A percentile compares a stretch with the other conserved stretches of the same genome.
Conservation (phyloP, 2,888 invertebrate species). For the Heliconius cydno region DNA sequence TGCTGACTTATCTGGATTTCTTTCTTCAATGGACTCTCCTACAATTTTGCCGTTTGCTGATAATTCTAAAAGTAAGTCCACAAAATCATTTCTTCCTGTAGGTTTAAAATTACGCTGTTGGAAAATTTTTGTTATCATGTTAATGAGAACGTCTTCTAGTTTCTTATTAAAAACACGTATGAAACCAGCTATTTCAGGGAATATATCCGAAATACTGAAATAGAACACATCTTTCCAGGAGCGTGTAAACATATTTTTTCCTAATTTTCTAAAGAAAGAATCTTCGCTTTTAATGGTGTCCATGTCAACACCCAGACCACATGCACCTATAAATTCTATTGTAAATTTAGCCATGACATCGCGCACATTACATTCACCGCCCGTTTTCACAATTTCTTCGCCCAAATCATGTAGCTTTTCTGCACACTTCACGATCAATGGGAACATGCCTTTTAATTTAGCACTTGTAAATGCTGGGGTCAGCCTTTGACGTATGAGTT, state of each 20-base stretch:
- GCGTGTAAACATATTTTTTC: slow-evolving; percentile 53
- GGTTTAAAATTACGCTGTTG: slow-evolving; percentile 62
- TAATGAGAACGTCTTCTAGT: slow-evolving; percentile 49
- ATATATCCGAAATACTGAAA: slow-evolving; percentile 55
- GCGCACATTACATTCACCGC: slow-evolving; percentile 47
- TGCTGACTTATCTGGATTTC: slow-evolving; percentile 58
- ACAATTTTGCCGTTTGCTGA: slow-evolving; percentile 60
- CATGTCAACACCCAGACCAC: slow-evolving; percentile 60
- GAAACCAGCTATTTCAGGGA: slow-evolving; percentile 54
- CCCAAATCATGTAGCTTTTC: slow-evolving; percentile 56
- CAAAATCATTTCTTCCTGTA: slow-evolving; percentile 58
- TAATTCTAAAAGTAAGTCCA: slow-evolving; percentile 58
- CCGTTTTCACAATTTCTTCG: slow-evolving; percentile 39
- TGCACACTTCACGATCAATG: slow-evolving; percentile 65
- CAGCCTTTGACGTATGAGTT: slow-evolving; percentile 64
- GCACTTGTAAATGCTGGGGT: slow-evolving; percentile 69
- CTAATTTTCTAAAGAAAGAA: slow-evolving; percentile 55
- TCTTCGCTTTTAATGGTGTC: slow-evolving; percentile 56
- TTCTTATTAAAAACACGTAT: slow-evolving; percentile 31
- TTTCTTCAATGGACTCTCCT: slow-evolving; percentile 65
- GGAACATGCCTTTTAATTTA: slow-evolving; percentile 71
- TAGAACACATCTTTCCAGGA: slow-evolving; percentile 48
- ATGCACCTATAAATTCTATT: slow-evolving; percentile 62
- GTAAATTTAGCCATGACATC: slow-evolving; percentile 62
- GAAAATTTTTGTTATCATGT: slow-evolving; percentile 57